Conservation (phyloP, 2,888 invertebrate genomes). For the Drosophila meridionalis region DNA sequence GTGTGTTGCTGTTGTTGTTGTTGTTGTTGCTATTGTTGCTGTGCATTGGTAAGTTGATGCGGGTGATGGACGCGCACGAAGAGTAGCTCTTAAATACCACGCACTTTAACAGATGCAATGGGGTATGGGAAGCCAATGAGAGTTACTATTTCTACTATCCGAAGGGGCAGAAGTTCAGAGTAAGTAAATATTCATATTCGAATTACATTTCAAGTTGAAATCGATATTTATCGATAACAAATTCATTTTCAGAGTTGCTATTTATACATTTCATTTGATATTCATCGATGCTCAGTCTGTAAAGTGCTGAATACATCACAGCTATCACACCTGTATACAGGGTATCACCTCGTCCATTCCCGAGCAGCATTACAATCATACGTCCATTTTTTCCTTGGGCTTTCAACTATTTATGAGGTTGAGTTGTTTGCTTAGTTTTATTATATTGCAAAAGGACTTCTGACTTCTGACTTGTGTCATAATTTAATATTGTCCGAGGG, state of each 20-base stretch:
- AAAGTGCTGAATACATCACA: neutral
- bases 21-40: constrained; percentile 15
- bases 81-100: constrained; percentile 20
- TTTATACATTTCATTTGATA: neutral
- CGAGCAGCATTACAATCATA: neutral
- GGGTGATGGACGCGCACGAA: constrained; percentile 30
- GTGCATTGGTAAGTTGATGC: constrained; percentile 45
- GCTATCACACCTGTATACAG: neutral
- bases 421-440: constrained; percentile 61
- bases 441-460: constrained; percentile 52
- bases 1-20: constrained; percentile 1
- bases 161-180: too few species aligned
- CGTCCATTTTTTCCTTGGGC: constrained; percentile 28
- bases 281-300: too few species aligned
- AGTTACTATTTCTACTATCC: neutral
- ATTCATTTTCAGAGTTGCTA: neutral
- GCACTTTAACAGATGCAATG: neutral
- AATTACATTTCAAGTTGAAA: neutral
- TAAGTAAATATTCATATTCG: neutral
- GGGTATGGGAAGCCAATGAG: neutral
- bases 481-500: constrained; percentile 37
- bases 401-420: constrained; percentile 65
- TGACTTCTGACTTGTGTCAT: constrained; percentile 56
- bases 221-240: neutral
- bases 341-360: neutral